These are phyloP conservation scores for Xiphorhynchus erythropygius DNA, from an alignment of 2,797 vertebrate genomes.

Conservation along the genomic window DNA sequence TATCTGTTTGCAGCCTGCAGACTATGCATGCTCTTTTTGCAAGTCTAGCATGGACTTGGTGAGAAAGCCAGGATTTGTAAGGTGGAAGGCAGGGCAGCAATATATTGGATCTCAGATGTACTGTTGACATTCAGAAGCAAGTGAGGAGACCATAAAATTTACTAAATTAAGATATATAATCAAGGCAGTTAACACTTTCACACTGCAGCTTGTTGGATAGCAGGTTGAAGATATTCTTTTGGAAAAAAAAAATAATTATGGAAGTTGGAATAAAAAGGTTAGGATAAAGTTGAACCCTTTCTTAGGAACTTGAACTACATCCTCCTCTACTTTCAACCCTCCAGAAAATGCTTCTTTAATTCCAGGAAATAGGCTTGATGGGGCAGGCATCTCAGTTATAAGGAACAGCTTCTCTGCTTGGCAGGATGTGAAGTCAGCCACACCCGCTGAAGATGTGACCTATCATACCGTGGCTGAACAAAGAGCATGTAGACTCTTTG, in stretches of 20 bases:
- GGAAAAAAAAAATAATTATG: too few species aligned
- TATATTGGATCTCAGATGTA: background rate
- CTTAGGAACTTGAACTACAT: background rate
- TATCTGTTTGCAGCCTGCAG: background rate
- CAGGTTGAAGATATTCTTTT: background rate
- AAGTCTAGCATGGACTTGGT: background rate
- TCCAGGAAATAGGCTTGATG: background rate
- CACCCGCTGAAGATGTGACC: background rate
- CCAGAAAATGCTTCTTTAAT: background rate
- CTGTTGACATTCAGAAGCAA: background rate
- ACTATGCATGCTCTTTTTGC: background rate
- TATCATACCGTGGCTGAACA: background rate
- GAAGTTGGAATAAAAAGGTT: background rate
- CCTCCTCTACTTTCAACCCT: background rate
- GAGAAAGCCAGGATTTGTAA: background rate
- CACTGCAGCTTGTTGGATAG: background rate
- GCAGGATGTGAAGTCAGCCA: background rate
- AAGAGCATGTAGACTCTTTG: background rate
- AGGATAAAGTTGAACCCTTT: background rate
- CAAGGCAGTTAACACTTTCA: background rate
- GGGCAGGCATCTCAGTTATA: background rate
- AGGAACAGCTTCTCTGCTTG: background rate
- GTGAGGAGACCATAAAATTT: background rate
- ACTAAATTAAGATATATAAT: background rate
- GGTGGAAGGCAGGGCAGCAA: background rate